Percentiles rank a stretch among this genome's conserved stretches.
Conservation (phyloP, 2,797 vertebrate genomes). For the Macroramphosus scolopax region DNA sequence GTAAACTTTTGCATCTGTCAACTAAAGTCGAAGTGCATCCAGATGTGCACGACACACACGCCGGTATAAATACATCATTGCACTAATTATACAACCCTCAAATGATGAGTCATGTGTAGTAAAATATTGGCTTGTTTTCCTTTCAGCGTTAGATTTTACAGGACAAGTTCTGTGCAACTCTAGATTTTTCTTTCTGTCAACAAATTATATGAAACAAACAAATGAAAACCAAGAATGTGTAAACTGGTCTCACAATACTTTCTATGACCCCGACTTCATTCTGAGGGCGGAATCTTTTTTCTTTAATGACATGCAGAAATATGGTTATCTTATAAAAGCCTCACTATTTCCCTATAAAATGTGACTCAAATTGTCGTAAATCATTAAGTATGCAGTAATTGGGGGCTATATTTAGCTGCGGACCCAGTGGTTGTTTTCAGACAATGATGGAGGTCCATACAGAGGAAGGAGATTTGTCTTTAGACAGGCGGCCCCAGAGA, state of each 20-base stretch:
- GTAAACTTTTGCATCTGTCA: constrained; percentile 17
- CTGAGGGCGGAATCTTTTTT: too few species aligned
- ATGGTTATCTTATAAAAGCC: background rate
- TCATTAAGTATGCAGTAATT: background rate
- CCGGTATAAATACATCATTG: background rate
- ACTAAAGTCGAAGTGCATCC: constrained; percentile 20
- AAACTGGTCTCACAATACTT: too few species aligned
- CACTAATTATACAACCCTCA: background rate
- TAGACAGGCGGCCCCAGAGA: too few species aligned
- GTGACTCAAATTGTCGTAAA: background rate
- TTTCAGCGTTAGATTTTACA: background rate
- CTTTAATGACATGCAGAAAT: too few species aligned
- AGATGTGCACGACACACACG: constrained; percentile 37
- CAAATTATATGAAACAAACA: constrained; percentile 3
- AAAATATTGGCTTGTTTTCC: background rate
- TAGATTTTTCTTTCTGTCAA: background rate
- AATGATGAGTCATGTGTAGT: constrained; percentile 1
- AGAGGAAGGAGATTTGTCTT: too few species aligned
- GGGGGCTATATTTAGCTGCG: background rate
- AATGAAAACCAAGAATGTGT: too few species aligned
- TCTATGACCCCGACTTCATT: too few species aligned
- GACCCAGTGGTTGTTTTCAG: too few species aligned
- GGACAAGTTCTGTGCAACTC: background rate
- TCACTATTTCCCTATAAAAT: background rate
- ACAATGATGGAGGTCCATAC: too few species aligned